Base-by-base conservation (phyloP, 2,888 invertebrate species). In the Heliconius sara region DNA sequence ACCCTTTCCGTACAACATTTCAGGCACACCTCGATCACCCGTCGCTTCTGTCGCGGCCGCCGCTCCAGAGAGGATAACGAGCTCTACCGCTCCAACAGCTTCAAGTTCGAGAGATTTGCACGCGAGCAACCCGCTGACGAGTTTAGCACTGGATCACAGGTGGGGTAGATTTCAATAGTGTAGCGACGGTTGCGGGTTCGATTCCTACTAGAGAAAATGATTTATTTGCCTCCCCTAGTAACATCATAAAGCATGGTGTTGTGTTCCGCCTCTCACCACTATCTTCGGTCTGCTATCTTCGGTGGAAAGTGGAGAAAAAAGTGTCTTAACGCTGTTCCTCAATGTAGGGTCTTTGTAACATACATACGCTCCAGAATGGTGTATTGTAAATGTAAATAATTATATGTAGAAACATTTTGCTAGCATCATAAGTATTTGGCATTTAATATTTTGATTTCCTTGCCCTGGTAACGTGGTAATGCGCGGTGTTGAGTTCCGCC, bases 61-160 rank as follows among this genome's bases (percentile, higher is more conserved):
- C 95, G 97, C 79, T 96, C 96, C 75, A 95, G 96, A 22, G 97
- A 97, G 84, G 98, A 98, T 95, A 98, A 98, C 96, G 97, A 98
- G 93, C 96, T 98, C 80, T 98, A 98, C 88, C 96, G 98, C 85
- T 98, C 98, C 84, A 98, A 98, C 91, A 98, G 98, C 93, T 98
- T 98, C 95, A 98, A 98, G 95, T 98, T 98, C 91, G 98, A 98
- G 93, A 95, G 97, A 79, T 98, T 98, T 89, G 97, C 97, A 87
- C 95, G 97, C 66, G 95, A 95, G 85, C 96, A 96, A 81, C 96
- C 96, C 77, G 96, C 96, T 85, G 96, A 96, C 88, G 97, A 97
- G 85, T 96, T 96, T 85, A 95, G 95, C 84, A 93, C 96, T 84
- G 96, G 96, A 83, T 97, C 97, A 91, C 97, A 97, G 97, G 97